Evolutionary conservation across 2,888 invertebrate genomes (phyloP).

Genomic region (Hypolimnas misippus): DNA sequence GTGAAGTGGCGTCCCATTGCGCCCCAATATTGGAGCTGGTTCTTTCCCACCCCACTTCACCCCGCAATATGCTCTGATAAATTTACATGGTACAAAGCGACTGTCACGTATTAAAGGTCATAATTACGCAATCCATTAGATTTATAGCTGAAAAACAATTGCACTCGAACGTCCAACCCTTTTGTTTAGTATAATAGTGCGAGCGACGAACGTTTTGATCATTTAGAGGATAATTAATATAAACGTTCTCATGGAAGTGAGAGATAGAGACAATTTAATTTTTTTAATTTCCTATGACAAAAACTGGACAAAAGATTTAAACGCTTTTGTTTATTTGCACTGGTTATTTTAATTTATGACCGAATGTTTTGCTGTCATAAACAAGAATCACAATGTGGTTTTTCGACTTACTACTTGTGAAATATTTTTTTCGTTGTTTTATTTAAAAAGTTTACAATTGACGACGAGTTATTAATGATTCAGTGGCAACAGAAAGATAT

Average conservation of each 20-base stretch:
- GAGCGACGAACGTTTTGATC: slow-evolving; percentile 67
- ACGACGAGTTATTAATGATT: no score
- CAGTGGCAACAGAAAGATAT: no score
- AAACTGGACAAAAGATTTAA: slow-evolving; percentile 60
- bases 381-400: background rate
- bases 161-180: slow-evolving; percentile 66
- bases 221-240: slow-evolving; percentile 80
- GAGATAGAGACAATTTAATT: slow-evolving; percentile 71
- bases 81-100: slow-evolving; percentile 80
- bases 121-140: slow-evolving; percentile 79
- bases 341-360: slow-evolving; percentile 14
- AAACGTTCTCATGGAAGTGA: slow-evolving; percentile 69
- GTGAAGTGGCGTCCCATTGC: slow-evolving; percentile 72
- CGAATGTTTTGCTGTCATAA: background rate
- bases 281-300: slow-evolving; percentile 49
- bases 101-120: slow-evolving; percentile 79
- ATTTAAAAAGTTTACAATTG: no score
- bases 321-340: slow-evolving; percentile 45
- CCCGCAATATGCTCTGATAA: slow-evolving; percentile 58
- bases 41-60: slow-evolving; percentile 77
- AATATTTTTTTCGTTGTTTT: no score
- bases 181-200: slow-evolving; percentile 62
- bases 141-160: slow-evolving; percentile 80
- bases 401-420: no score
- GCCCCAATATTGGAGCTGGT: slow-evolving; percentile 64